Conservation (phyloP, 2,797 vertebrate genomes). For the Oreortyx pictus region DNA sequence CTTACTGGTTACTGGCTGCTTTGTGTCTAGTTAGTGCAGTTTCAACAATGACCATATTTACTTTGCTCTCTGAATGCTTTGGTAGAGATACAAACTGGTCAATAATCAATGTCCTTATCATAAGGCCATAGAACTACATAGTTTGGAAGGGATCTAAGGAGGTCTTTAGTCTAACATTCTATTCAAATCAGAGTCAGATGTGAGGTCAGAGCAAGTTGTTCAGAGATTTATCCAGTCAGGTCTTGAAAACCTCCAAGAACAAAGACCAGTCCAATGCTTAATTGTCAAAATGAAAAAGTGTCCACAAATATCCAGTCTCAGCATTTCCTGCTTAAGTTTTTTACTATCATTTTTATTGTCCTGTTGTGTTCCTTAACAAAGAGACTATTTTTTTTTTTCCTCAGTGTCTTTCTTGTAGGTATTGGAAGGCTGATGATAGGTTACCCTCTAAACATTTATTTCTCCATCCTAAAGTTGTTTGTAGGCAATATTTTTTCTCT, state of each 20-base stretch:
- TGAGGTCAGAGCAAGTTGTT: background rate
- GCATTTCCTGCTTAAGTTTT: background rate
- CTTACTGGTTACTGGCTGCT: background rate
- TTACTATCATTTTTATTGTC: background rate
- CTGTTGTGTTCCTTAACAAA: background rate
- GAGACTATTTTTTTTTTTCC: rapidly evolving
- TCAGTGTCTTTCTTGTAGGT: background rate
- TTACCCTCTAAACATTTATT: background rate
- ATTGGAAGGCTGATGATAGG: background rate
- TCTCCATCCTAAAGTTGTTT: background rate
- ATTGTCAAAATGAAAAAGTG: background rate
- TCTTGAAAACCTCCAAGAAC: background rate
- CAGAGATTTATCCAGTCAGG: background rate
- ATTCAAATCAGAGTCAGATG: background rate
- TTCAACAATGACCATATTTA: background rate
- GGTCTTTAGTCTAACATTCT: background rate
- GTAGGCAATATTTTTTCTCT: background rate
- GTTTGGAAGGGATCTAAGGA: background rate
- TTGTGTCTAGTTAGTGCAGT: background rate
- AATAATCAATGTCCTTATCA: background rate
- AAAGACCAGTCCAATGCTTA: background rate
- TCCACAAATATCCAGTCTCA: background rate
- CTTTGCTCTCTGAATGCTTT: background rate
- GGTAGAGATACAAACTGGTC: background rate
- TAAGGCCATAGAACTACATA: background rate